phyloP scores from a whole-genome alignment of 1,140 invertebrate genomes.

The Nautilus pompilius region DNA sequence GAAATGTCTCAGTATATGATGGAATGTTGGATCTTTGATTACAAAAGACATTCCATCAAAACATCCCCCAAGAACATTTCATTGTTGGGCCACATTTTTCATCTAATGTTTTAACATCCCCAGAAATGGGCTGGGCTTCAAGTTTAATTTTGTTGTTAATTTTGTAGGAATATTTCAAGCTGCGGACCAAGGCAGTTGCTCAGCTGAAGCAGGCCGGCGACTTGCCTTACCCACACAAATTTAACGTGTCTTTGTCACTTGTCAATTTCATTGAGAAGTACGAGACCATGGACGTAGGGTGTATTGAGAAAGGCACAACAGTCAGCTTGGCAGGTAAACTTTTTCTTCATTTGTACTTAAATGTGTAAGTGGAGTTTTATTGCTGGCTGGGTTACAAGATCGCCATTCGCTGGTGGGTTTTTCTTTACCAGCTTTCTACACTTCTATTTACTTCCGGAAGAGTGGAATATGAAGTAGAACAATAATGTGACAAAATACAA shows the following conservation, averaged over 20 bases:
- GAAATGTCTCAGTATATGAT: background rate
- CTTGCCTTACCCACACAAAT: conserved; percentile 98
- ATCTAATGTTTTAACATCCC: background rate
- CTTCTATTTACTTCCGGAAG: background rate
- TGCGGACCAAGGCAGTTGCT: conserved; percentile 72
- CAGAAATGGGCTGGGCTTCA: background rate
- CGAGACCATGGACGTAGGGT: conserved; percentile 52
- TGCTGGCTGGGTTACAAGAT: background rate
- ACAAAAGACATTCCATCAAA: background rate
- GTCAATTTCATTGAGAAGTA: conserved; percentile 90
- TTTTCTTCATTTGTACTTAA: background rate
- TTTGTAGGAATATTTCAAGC: conserved; percentile 79
- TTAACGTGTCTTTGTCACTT: conserved; percentile 86
- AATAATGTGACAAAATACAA: too few relatives aligned
- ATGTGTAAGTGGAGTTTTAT: background rate
- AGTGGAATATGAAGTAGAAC: too few relatives aligned
- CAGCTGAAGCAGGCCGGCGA: conserved; percentile 72
- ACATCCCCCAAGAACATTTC: background rate
- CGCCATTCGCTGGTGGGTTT: background rate
- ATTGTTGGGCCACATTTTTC: background rate
- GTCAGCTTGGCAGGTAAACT: conserved; percentile 72
- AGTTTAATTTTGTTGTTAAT: conserved; percentile 2
- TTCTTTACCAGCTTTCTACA: background rate
- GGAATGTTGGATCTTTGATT: background rate
- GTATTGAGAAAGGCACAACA: conserved; percentile 71